phyloP scores from a whole-genome alignment of 2,888 invertebrate genomes.

The Tupiocoris notatus region DNA sequence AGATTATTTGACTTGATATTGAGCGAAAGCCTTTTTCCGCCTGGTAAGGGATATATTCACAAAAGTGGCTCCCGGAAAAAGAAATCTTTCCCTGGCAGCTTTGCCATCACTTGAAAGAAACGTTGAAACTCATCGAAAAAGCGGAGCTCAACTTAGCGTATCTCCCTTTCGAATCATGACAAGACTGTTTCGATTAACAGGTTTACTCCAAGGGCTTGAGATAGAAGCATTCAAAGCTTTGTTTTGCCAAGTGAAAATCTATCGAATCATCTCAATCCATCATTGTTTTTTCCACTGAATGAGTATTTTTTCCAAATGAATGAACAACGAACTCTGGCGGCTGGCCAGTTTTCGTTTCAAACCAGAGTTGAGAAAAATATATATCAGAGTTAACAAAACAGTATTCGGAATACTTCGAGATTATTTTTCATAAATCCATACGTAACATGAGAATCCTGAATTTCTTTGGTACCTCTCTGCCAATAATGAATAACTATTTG shows the following conservation, averaged over 20 bases:
- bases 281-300: not conserved
- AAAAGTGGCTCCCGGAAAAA: not conserved
- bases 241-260: not conserved
- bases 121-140: constrained; percentile 5
- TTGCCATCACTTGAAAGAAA: constrained; percentile 7
- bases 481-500: too few relatives aligned
- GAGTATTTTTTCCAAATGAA: not conserved
- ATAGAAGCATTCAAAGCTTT: not conserved
- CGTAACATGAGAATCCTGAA: too few relatives aligned
- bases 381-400: too few relatives aligned
- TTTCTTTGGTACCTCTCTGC: too few relatives aligned
- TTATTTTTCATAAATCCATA: too few relatives aligned
- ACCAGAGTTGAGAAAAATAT: too few relatives aligned
- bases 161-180: constrained; percentile 2
- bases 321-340: not conserved
- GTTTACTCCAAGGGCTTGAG: not conserved
- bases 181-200: not conserved
- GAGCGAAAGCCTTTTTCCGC: constrained; percentile 3
- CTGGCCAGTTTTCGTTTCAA: not conserved
- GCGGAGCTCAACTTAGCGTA: constrained; percentile 1
- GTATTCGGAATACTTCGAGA: too few relatives aligned
- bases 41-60: not conserved
- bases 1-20: constrained; percentile 31
- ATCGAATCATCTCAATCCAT: not conserved
- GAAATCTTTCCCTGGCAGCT: not conserved